phyloP scores from a whole-genome alignment of 2,888 invertebrate species.

The Orchesellides sinensis region DNA sequence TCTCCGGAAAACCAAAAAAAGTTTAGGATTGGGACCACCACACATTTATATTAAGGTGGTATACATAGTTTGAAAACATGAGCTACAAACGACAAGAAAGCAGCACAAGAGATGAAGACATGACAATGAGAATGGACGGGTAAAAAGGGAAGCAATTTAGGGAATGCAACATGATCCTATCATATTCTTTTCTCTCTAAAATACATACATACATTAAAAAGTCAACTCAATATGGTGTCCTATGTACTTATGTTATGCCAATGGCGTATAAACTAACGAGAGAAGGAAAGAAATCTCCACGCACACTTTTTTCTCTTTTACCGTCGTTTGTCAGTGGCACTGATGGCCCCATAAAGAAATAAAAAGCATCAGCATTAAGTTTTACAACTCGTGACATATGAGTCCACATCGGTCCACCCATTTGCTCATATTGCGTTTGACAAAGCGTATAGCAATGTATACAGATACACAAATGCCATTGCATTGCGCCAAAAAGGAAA shows the following conservation, averaged over 20 bases:
- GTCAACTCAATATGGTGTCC: no score
- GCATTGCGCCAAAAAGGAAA: no score
- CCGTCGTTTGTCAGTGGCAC: conserved; percentile 57
- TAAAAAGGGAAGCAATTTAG: conserved; percentile 41
- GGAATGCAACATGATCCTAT: conserved; percentile 27
- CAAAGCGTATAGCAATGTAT: no score
- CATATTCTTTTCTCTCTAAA: conserved; percentile 18
- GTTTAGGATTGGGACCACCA: no score
- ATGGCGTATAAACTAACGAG: no score
- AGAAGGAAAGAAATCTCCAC: conserved; percentile 1
- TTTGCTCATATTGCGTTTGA: conserved; percentile 57
- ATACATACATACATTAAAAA: neutral
- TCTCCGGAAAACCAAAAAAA: no score
- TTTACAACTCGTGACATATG: conserved; percentile 61
- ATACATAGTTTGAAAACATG: no score
- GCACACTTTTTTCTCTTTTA: neutral
- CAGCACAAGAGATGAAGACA: conserved; percentile 31
- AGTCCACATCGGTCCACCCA: conserved; percentile 61
- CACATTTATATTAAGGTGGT: no score
- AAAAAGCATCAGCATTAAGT: conserved; percentile 52
- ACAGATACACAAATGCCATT: no score
- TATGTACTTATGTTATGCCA: no score
- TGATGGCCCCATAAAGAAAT: conserved; percentile 62
- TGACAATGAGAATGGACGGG: conserved; percentile 38
- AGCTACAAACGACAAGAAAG: no score